phyloP scores from a whole-genome alignment of 1,140 invertebrate genomes.

The Magallana ariakensis region DNA sequence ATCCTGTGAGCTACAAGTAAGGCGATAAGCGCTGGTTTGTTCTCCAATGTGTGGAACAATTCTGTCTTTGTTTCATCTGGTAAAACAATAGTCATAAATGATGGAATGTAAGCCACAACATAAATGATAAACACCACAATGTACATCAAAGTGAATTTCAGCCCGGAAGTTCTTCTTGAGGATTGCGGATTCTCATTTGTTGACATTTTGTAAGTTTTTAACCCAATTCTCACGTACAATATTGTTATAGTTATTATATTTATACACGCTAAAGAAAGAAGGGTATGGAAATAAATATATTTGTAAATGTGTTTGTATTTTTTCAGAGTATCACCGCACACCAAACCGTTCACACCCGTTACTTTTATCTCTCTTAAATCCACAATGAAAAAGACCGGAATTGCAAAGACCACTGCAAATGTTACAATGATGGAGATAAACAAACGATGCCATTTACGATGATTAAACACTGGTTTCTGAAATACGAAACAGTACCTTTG shows the following conservation, averaged over 20 bases:
- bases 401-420: neutral
- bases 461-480: neutral
- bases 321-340: neutral
- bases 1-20: slow-evolving; percentile 14
- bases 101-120: neutral
- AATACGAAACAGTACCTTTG: slow-evolving; percentile 9
- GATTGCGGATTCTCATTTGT: no score
- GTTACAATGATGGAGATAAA: neutral
- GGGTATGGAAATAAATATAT: neutral
- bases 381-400: slow-evolving; percentile 19
- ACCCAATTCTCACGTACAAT: neutral
- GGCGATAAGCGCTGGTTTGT: neutral
- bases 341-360: neutral
- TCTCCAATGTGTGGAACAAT: neutral
- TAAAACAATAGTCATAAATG: neutral
- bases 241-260: neutral
- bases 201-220: no score
- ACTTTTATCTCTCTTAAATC: neutral
- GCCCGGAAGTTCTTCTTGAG: neutral
- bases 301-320: neutral
- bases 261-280: slow-evolving; percentile 10
- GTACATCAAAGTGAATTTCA: slow-evolving; percentile 14
- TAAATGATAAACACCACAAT: slow-evolving; percentile 13
- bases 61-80: neutral
- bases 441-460: neutral